Base-by-base conservation (phyloP, 2,797 vertebrate species). In the Borostomias antarcticus region DNA sequence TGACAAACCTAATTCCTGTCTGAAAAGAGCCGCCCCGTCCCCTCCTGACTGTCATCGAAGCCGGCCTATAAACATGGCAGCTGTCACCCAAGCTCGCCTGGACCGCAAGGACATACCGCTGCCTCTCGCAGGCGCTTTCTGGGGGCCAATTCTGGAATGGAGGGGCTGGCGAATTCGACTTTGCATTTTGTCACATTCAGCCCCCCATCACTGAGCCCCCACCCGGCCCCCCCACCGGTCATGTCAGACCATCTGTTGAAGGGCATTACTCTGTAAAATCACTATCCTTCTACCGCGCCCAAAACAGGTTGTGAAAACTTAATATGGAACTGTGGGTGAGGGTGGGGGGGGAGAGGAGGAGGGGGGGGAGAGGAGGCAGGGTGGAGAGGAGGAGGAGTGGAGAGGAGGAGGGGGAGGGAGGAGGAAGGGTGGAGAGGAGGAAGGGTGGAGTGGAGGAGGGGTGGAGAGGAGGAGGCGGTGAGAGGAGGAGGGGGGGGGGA, bases 11-110 rank as follows among this genome's bases (percentile, higher is more conserved):
- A 93, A 95, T 93, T 93, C 89, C 91, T 94, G 87, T 91, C 88
- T 92, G 85, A 92, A 91, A 93, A 94, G 88, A 93, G 86, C 89
- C 87, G 86, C 90, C 77, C 78, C 80, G 68, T 78, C 82, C 88
- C 86, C 90, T 87, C 87, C 85, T 73, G 91, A 94, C 89, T 95
- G 92, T 96, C 93, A 95, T 93, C 86, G 84, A 94, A 95, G 89
- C 88, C 9, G 81, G 88, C 85, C 90, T 92, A 93, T 96, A 94
- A 95, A 96, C 95, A 94, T 94, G 84, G 93, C 94, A 96, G 94
- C 94, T 96, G 94, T 96, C 94, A 95, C 82, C 87, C 89, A 91
- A 87, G 71, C 87, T 86, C 74, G 89, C 69, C 35, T 1, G 88
- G 87, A 87, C 88, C 76, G 87, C 84, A 90, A 92, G 93, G 89